phyloP scores from a whole-genome alignment of 37 sponge, comb jelly and placozoan genomes.

The Ephydatia muelleri region DNA sequence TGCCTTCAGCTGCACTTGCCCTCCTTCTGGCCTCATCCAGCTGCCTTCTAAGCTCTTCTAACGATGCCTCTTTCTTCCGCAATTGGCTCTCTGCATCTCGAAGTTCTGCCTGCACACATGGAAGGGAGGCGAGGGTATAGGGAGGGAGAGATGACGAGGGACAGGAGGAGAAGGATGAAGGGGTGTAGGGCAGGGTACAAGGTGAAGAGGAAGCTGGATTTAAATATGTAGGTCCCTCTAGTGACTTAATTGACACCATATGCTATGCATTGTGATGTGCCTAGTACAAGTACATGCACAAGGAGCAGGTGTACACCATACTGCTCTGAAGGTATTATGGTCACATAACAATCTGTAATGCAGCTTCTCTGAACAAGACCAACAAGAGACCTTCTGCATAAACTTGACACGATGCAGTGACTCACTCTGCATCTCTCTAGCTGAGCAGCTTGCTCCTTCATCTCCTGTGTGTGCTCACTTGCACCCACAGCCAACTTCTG shows the following conservation, averaged over 20 bases:
- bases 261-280: too few relatives aligned
- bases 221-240: too few relatives aligned
- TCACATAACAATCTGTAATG: too few relatives aligned
- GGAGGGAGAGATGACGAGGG: neutral
- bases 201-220: too few relatives aligned
- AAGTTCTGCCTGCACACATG: slow-evolving; percentile 2
- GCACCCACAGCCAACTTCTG: slow-evolving; percentile 50
- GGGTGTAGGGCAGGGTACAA: too few relatives aligned
- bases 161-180: too few relatives aligned
- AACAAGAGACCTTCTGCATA: too few relatives aligned
- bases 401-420: neutral
- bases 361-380: too few relatives aligned
- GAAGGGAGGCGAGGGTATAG: neutral
- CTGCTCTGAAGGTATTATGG: too few relatives aligned
- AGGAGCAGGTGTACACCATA: too few relatives aligned
- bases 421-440: slow-evolving; percentile 44
- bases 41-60: neutral
- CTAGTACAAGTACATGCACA: too few relatives aligned
- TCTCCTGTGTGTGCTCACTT: slow-evolving; percentile 46
- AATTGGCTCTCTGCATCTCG: neutral
- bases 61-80: neutral
- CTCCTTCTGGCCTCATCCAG: neutral
- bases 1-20: neutral
- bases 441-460: slow-evolving; percentile 37
- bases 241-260: too few relatives aligned